A percentile compares a stretch with the other conserved stretches of the same genome.
Conservation (phyloP, 1,140 invertebrate genomes). For the Danaus melanippus region DNA sequence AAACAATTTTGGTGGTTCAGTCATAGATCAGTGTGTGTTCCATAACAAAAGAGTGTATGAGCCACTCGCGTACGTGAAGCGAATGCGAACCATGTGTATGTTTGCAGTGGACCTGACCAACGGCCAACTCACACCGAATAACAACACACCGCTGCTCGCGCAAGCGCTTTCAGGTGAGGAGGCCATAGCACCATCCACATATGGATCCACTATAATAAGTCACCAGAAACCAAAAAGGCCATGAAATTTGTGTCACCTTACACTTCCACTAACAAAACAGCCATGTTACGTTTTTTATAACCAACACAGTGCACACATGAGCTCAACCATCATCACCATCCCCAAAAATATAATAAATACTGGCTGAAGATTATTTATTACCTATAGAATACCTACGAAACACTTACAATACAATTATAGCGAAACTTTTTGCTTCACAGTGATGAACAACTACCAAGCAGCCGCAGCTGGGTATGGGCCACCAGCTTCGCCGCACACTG, state of each 20-base stretch:
- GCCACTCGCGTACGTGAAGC: constrained; percentile 47
- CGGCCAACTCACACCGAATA: constrained; percentile 93
- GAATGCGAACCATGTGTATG: constrained; percentile 72
- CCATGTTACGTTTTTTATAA: background rate
- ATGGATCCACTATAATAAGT: constrained; percentile 18
- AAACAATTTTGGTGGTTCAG: constrained; percentile 57
- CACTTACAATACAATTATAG: background rate
- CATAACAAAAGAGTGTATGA: constrained; percentile 48
- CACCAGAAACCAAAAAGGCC: constrained; percentile 4
- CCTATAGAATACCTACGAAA: constrained; percentile 2
- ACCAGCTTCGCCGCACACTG: constrained; percentile 74
- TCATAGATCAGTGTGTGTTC: constrained; percentile 57
- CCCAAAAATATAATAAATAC: background rate
- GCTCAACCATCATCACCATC: constrained; percentile 7
- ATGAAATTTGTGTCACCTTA: no score
- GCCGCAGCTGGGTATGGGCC: constrained; percentile 83
- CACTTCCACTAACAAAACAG: no score
- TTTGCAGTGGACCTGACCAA: constrained; percentile 95
- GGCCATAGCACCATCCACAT: constrained; percentile 22
- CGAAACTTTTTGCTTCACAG: constrained; percentile 65
- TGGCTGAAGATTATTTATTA: constrained; percentile 1
- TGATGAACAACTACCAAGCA: constrained; percentile 96
- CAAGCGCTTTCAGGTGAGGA: constrained; percentile 92
- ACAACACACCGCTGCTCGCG: constrained; percentile 93
- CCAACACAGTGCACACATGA: constrained; percentile 10